Base-by-base conservation (phyloP, 2,888 invertebrate genomes). In the Chymomyza amoena region DNA sequence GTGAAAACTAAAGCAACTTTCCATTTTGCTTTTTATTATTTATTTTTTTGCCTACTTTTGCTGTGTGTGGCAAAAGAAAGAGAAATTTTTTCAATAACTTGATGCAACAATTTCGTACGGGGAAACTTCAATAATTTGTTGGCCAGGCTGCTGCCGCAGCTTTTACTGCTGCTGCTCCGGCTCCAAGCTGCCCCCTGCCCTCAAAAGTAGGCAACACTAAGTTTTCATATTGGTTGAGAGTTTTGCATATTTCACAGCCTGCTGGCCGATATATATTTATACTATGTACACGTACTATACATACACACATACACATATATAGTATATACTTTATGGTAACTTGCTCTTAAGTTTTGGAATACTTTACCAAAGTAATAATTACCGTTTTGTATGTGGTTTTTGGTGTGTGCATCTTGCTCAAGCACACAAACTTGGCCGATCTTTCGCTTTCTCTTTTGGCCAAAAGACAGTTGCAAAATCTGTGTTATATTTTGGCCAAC, bases 361-460 rank as follows among this genome's bases (percentile, higher is more conserved):
- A 75, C 77, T 80, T 80, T 60, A 66, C 57, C 56, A 45, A 82
- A 75, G 71, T 81, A 73, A 79, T 79, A 79, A 79, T 80, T 82
- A 80, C 69, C 68, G 75, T 77, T 78, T 75, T 77, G 72, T 67
- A 65, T 76, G 76, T 60, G 61, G 32, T 59, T n/a, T 25, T 15
- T 25, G 9, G 9, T 20, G 13, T 59, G 9, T 18, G 18, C 20
- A 20, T 59, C 20, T 7, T 4, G 16, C 9, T 25, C 6, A n/a
- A n/a, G 20, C 15, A 20, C 9, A 15, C 39, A 54, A 36, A n/a
- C 7, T 16, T 7, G 67, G 69, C 64, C 76, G 72, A 67, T 65
- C 76, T 32, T 32, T 32, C 7, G 32, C 32, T 28, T 6, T 0
- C 32, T 73, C 13, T 45, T 13, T 63, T 59, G 52, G 69, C 32